Evolutionary conservation across 1,140 invertebrate species (phyloP).

Genomic region (Anthonomus grandis): DNA sequence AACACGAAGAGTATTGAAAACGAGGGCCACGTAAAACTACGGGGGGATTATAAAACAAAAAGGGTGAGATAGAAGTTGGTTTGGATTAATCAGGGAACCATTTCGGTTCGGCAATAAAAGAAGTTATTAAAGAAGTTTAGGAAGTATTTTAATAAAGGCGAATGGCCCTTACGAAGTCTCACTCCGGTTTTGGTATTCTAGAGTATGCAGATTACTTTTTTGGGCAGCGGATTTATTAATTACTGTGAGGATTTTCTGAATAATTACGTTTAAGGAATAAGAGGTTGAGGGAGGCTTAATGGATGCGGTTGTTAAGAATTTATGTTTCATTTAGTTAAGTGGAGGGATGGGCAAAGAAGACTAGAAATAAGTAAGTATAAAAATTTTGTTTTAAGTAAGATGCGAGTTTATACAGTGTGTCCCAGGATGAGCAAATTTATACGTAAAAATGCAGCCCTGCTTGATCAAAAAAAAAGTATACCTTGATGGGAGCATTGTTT

Average conservation of each 20-base stretch:
- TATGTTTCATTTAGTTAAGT: background rate
- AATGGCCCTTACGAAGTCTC: conserved; percentile 18
- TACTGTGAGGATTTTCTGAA: conserved; percentile 6
- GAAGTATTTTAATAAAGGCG: conserved; percentile 29
- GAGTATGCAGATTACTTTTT: conserved; percentile 24
- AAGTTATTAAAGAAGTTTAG: conserved; percentile 29
- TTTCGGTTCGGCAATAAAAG: conserved; percentile 24
- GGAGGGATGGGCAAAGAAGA: background rate
- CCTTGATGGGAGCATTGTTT: too few relatives aligned
- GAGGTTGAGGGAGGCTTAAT: too few relatives aligned
- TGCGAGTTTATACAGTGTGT: too few relatives aligned
- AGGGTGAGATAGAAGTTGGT: conserved; percentile 17
- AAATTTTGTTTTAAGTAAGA: too few relatives aligned
- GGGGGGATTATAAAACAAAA: conserved; percentile 7
- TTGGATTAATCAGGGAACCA: conserved; percentile 28
- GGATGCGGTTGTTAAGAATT: background rate
- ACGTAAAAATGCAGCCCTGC: too few relatives aligned
- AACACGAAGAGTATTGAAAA: conserved; percentile 1
- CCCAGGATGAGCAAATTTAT: too few relatives aligned
- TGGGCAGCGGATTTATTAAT: conserved; percentile 23
- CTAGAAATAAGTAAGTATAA: too few relatives aligned
- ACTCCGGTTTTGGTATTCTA: conserved; percentile 11
- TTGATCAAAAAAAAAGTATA: too few relatives aligned
- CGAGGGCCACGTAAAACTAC: too few relatives aligned
- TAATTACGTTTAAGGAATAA: conserved; percentile 3